A percentile compares a stretch with the other conserved stretches of the same genome.
phyloP scores from a whole-genome alignment of 2,888 invertebrate genomes.

The Volucella inflata region DNA sequence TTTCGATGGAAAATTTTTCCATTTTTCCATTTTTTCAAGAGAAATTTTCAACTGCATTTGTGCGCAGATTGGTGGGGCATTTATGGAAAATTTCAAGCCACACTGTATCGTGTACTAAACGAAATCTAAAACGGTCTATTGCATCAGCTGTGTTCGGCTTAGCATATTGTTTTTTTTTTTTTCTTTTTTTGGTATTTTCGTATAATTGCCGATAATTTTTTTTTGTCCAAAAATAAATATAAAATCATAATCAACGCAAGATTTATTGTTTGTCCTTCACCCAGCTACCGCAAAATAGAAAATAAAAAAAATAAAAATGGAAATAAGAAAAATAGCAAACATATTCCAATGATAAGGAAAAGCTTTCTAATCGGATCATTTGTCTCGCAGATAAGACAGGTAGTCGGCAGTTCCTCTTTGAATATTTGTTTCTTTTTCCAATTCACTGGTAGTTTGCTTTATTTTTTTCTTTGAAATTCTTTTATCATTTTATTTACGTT shows the following conservation, averaged over 20 bases:
- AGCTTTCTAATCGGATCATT: slow-evolving; percentile 31
- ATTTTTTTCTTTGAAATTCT: not conserved
- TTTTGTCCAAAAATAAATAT: not conserved
- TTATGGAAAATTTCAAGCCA: too few species aligned
- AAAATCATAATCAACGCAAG: not conserved
- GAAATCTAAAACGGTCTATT: too few species aligned
- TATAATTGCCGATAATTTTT: not conserved
- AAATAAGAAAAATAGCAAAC: slow-evolving; percentile 17
- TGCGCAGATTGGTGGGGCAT: too few species aligned
- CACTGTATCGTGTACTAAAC: too few species aligned
- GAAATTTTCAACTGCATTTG: too few species aligned
- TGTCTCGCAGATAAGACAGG: slow-evolving; percentile 37
- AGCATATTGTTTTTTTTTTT: not conserved
- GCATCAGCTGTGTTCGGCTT: too few species aligned
- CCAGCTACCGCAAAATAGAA: slow-evolving; percentile 25
- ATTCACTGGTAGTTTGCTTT: not conserved
- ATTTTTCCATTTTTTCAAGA: too few species aligned
- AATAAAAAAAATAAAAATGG: not conserved
- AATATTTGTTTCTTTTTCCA: slow-evolving; percentile 1
- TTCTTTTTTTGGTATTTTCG: not conserved
- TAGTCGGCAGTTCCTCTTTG: slow-evolving; percentile 1
- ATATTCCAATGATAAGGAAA: slow-evolving; percentile 21
- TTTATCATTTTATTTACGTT: not conserved
- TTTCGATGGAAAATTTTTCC: too few species aligned
- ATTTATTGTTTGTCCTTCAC: slow-evolving; percentile 7